Percentiles rank a stretch among this genome's conserved stretches.
phyloP scores from a whole-genome alignment of 2,113 vertebrate species.

The Anarrhichthys ocellatus region DNA sequence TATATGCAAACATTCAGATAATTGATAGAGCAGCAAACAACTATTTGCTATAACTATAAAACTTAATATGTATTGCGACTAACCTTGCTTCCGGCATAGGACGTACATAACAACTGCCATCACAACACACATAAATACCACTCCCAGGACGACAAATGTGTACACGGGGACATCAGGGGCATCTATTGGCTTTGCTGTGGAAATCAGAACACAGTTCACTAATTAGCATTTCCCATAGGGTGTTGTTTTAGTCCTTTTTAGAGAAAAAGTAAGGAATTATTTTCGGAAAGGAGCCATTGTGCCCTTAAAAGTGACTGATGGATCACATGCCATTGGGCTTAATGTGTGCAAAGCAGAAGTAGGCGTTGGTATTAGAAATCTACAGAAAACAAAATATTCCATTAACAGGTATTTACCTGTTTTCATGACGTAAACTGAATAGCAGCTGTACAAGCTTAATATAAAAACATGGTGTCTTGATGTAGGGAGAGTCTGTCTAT shows the following conservation, averaged over 20 bases:
- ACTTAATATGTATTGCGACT: slow-evolving; percentile 1
- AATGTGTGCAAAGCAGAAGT: too few relatives aligned
- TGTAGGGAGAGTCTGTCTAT: not conserved
- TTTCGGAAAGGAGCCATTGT: not conserved
- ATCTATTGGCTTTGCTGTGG: not conserved
- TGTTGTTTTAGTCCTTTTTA: not conserved
- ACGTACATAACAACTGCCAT: not conserved
- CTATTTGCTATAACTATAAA: too few relatives aligned
- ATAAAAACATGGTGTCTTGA: not conserved
- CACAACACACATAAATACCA: not conserved
- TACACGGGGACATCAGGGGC: fast-evolving
- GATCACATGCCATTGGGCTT: not conserved
- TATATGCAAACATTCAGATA: too few relatives aligned
- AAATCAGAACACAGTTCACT: slow-evolving; percentile 18
- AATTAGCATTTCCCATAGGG: not conserved
- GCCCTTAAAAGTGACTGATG: too few relatives aligned
- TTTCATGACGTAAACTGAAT: not conserved
- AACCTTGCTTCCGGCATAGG: slow-evolving; percentile 52
- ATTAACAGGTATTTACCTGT: too few relatives aligned
- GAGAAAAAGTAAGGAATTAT: slow-evolving; percentile 5
- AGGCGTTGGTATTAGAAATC: too few relatives aligned
- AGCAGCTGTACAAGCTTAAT: not conserved
- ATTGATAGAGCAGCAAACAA: too few relatives aligned
- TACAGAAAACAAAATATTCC: too few relatives aligned
- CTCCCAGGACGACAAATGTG: not conserved